Conservation (phyloP, 2,113 vertebrate species). For the Pseudorhombus dupliciocellatus region DNA sequence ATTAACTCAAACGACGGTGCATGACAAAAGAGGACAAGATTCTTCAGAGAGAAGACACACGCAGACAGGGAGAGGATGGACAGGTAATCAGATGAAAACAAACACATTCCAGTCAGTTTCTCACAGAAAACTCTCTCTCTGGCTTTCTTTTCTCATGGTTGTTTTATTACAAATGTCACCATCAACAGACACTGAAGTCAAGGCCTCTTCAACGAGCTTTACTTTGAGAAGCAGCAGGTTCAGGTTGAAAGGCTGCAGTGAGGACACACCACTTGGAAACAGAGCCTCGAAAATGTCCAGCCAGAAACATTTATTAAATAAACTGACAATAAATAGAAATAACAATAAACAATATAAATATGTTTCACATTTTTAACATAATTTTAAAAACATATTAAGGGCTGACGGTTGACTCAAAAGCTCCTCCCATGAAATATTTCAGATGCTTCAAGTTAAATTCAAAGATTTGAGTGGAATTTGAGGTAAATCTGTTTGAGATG, state of each 20-base stretch:
- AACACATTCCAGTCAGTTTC: not conserved
- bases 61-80: not conserved
- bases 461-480: constrained; percentile 34
- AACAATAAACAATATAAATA: constrained; percentile 66
- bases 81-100: not conserved
- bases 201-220: constrained; percentile 63
- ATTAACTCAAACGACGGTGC: no score
- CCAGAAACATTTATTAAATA: constrained; percentile 56
- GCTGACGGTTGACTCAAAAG: constrained; percentile 13
- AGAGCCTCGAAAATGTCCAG: constrained; percentile 66
- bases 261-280: constrained; percentile 51
- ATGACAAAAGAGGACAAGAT: no score
- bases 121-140: not conserved
- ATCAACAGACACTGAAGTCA: constrained; percentile 83
- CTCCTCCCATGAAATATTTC: not conserved
- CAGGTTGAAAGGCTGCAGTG: constrained; percentile 49
- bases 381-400: constrained; percentile 42
- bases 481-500: constrained; percentile 57
- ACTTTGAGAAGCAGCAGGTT: constrained; percentile 63
- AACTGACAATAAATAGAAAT: constrained; percentile 73
- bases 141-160: constrained; percentile 27
- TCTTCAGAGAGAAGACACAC: not conserved
- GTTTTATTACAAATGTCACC: constrained; percentile 82
- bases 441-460: constrained; percentile 15
- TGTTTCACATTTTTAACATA: constrained; percentile 57